A percentile compares a stretch with the other conserved stretches of the same genome.
phyloP scores from a whole-genome alignment of 2,113 vertebrate genomes.

The Pomatorhinus ruficollis region DNA sequence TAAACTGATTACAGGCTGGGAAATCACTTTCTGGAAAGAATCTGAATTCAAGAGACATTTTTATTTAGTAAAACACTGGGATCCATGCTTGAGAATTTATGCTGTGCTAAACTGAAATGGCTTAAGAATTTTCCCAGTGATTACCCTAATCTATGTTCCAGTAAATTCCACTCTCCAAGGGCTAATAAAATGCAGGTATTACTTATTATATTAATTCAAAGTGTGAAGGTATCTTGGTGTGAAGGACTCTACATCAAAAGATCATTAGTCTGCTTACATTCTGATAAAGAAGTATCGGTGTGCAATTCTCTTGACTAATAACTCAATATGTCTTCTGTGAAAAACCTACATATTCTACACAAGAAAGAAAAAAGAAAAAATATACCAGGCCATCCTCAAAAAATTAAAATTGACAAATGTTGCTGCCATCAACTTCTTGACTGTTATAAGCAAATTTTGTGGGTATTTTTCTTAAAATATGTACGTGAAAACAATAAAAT shows the following conservation, averaged over 20 bases:
- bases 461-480: not conserved
- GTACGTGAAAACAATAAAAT: not conserved
- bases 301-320: not conserved
- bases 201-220: not conserved
- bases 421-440: not conserved
- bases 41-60: not conserved
- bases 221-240: not conserved
- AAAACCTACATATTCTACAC: not conserved
- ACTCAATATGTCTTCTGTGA: not conserved
- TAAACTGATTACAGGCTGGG: not conserved
- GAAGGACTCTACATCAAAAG: not conserved
- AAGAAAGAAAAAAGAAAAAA: not conserved
- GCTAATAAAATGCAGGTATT: not conserved
- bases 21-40: not conserved
- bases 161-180: not conserved
- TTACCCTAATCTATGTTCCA: not conserved
- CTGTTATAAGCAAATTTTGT: not conserved
- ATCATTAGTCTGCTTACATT: not conserved
- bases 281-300: not conserved
- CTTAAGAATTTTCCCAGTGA: not conserved
- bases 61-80: not conserved
- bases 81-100: not conserved
- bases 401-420: not conserved
- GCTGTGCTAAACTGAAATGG: not conserved
- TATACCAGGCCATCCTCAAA: fast-evolving